Percentiles rank a stretch among this genome's conserved stretches.
phyloP scores from a whole-genome alignment of 2,888 invertebrate species.

The Bembecia ichneumoniformis region DNA sequence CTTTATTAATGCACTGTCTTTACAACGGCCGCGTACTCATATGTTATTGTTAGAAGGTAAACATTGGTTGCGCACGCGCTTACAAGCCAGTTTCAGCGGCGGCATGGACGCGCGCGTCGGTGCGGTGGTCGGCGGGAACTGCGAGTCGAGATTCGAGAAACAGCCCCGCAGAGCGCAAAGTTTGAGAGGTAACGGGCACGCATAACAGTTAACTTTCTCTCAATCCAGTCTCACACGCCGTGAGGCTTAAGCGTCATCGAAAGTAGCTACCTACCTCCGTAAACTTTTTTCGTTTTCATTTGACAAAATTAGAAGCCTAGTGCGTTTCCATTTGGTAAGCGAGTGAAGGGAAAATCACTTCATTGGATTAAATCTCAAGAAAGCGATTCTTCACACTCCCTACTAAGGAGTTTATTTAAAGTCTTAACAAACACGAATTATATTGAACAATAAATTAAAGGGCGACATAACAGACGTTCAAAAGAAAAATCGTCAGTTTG shows the following conservation, averaged over 20 bases:
- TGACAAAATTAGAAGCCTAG: too few species aligned
- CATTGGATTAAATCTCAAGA: too few species aligned
- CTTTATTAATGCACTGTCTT: constrained; percentile 26
- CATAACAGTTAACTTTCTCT: constrained; percentile 73
- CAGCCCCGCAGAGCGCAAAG: constrained; percentile 9
- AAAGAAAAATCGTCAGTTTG: too few species aligned
- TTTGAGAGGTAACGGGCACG: constrained; percentile 53
- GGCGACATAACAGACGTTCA: too few species aligned
- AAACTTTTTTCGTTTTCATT: too few species aligned
- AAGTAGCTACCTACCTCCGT: constrained; percentile 37
- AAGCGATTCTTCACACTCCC: too few species aligned
- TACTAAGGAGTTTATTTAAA: too few species aligned
- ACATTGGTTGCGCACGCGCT: constrained; percentile 23
- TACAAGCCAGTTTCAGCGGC: neutral
- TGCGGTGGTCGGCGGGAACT: constrained; percentile 17
- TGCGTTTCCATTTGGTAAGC: too few species aligned
- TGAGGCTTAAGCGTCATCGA: constrained; percentile 56
- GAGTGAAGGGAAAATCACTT: too few species aligned
- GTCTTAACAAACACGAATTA: too few species aligned
- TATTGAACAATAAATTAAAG: too few species aligned
- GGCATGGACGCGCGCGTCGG: constrained; percentile 12
- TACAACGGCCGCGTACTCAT: constrained; percentile 59
- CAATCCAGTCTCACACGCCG: constrained; percentile 39
- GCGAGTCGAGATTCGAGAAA: neutral
- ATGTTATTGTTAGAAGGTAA: constrained; percentile 37